Conservation (phyloP, 2,888 invertebrate species). For the Cremastobaeus sp. region DNA sequence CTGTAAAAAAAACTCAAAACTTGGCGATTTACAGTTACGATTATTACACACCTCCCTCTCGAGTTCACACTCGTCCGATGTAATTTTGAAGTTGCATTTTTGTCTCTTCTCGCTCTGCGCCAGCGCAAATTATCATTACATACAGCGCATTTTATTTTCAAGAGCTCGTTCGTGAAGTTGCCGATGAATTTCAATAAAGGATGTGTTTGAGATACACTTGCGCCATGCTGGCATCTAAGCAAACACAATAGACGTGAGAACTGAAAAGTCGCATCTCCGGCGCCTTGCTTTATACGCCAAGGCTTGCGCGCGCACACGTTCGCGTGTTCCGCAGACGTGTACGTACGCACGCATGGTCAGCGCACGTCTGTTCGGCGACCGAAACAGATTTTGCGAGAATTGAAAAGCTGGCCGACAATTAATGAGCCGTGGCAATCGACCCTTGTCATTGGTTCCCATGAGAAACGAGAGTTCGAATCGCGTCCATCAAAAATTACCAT, state of each 20-base stretch:
- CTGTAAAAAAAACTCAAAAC: too few species aligned
- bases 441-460: too few species aligned
- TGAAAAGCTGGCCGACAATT: too few species aligned
- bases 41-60: conserved; percentile 39
- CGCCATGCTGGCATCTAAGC: conserved; percentile 52
- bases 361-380: background rate
- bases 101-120: conserved; percentile 3
- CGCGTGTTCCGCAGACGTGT: conserved; percentile 27
- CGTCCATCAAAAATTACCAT: background rate
- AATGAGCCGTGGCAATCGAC: too few species aligned
- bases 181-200: conserved; percentile 62
- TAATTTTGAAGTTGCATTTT: conserved; percentile 39
- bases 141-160: conserved; percentile 50
- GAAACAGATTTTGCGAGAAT: conserved; percentile 26
- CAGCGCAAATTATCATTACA: conserved; percentile 51
- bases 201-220: conserved; percentile 44
- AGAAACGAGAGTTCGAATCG: too few species aligned
- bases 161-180: conserved; percentile 29
- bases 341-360: conserved; percentile 29
- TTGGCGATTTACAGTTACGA: conserved; percentile 57
- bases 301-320: background rate
- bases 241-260: conserved; percentile 60
- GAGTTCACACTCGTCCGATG: conserved; percentile 19
- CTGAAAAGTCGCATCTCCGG: conserved; percentile 42
- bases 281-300: conserved; percentile 20